phyloP scores from a whole-genome alignment of 1,140 invertebrate genomes.

The Drosophila pandora region DNA sequence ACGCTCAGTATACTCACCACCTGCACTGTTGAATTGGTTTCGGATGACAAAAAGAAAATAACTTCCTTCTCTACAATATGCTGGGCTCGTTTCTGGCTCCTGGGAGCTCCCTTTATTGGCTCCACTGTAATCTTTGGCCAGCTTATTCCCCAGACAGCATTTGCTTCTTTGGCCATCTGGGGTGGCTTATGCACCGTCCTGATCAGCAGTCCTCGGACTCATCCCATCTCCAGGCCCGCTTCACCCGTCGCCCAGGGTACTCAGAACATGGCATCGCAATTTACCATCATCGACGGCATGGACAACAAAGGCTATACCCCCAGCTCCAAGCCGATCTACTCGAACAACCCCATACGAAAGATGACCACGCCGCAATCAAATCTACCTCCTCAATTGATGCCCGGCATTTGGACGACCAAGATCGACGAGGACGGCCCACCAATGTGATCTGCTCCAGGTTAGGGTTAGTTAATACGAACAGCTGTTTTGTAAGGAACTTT shows the following conservation, averaged over 20 bases:
- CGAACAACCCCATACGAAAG: slow-evolving; percentile 65
- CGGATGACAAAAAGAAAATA: slow-evolving; percentile 75
- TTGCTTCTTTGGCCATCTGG: slow-evolving; percentile 71
- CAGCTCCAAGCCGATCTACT: slow-evolving; percentile 56
- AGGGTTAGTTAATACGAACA: slow-evolving; percentile 9
- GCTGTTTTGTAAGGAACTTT: not conserved
- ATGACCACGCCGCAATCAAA: slow-evolving; percentile 75
- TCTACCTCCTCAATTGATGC: slow-evolving; percentile 82
- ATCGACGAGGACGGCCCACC: slow-evolving; percentile 63
- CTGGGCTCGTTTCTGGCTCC: slow-evolving; percentile 82
- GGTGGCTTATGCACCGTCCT: slow-evolving; percentile 73
- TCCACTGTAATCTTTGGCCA: slow-evolving; percentile 77
- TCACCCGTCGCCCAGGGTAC: slow-evolving; percentile 47
- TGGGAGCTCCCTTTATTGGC: slow-evolving; percentile 81
- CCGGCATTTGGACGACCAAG: slow-evolving; percentile 83
- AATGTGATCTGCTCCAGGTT: slow-evolving; percentile 51
- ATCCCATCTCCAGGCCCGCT: slow-evolving; percentile 58
- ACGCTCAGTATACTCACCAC: slow-evolving; percentile 82
- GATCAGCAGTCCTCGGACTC: slow-evolving; percentile 78
- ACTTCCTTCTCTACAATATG: slow-evolving; percentile 80
- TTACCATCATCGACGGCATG: slow-evolving; percentile 69
- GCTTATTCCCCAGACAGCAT: slow-evolving; percentile 76
- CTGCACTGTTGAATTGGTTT: slow-evolving; percentile 79
- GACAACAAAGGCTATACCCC: slow-evolving; percentile 73
- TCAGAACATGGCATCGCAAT: slow-evolving; percentile 71